Percentiles rank a stretch among this genome's conserved stretches.
These are phyloP conservation scores for Poecile montanus DNA, from an alignment of 2,797 vertebrate species.

Conservation along the genomic window DNA sequence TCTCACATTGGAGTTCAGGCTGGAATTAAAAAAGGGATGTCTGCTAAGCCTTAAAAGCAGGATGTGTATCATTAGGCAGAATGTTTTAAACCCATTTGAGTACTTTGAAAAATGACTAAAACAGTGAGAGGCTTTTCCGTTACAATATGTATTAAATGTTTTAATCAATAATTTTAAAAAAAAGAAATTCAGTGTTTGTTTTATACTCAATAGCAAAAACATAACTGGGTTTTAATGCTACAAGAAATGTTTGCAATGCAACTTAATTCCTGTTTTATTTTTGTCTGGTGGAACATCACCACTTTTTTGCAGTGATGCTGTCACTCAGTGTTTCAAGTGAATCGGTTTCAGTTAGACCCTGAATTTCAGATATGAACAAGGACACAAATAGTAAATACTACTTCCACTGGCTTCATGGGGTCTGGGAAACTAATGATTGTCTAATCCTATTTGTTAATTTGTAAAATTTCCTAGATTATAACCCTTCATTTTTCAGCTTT, in stretches of 20 bases:
- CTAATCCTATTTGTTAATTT: background rate
- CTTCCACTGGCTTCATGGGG: background rate
- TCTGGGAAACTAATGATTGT: background rate
- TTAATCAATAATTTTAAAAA: background rate
- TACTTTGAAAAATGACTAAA: background rate
- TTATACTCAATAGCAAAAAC: background rate
- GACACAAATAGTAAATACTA: background rate
- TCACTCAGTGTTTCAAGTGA: background rate
- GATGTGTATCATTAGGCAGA: background rate
- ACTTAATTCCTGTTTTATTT: background rate
- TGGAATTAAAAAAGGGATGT: background rate
- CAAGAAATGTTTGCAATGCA: background rate
- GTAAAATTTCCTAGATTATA: background rate
- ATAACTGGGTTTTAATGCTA: background rate
- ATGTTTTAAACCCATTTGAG: background rate
- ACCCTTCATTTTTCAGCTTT: background rate
- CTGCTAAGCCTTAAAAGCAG: background rate
- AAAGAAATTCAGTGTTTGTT: background rate
- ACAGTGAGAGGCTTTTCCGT: background rate
- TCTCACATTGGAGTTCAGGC: background rate
- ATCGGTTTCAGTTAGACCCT: background rate
- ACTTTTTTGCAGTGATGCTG: background rate
- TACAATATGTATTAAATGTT: background rate
- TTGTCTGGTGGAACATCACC: background rate
- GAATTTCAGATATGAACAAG: background rate